Conservation (phyloP, 2,113 vertebrate genomes). For the Sphaerodactylus townsendi region DNA sequence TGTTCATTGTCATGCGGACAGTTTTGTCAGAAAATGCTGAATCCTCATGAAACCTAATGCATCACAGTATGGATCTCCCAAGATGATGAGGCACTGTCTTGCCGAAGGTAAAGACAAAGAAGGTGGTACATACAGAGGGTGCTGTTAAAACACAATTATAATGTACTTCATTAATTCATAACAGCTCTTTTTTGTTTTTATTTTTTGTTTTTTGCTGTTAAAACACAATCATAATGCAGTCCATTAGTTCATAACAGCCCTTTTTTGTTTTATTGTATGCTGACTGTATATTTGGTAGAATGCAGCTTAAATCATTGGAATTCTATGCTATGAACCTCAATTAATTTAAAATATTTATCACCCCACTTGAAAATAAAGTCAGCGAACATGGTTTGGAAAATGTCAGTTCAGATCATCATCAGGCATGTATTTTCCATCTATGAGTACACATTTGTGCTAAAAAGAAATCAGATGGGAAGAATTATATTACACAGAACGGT, state of each 20-base stretch:
- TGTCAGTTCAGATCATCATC: slow-evolving; percentile 50
- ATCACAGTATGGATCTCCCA: not conserved
- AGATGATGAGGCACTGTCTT: slow-evolving; percentile 19
- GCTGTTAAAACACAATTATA: slow-evolving; percentile 47
- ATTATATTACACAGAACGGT: not conserved
- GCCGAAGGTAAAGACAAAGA: slow-evolving; percentile 39
- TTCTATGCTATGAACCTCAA: slow-evolving; percentile 54
- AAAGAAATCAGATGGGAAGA: not conserved
- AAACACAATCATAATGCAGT: slow-evolving; percentile 44
- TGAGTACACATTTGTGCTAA: not conserved
- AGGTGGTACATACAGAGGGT: slow-evolving; percentile 27
- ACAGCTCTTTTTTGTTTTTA: slow-evolving; percentile 57
- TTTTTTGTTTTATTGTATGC: slow-evolving; percentile 56
- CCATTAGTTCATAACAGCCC: slow-evolving; percentile 56
- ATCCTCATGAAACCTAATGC: slow-evolving; percentile 9
- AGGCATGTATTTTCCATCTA: not conserved
- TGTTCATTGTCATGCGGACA: slow-evolving; percentile 19
- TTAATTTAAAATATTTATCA: slow-evolving; percentile 66
- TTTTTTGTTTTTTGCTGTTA: too few species aligned
- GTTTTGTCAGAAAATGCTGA: not conserved
- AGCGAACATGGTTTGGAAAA: slow-evolving; percentile 51
- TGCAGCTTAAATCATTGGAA: slow-evolving; percentile 52
- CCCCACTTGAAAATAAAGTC: slow-evolving; percentile 42
- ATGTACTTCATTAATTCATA: too few species aligned
- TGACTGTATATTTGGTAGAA: slow-evolving; percentile 45